Evolutionary conservation across 2,888 invertebrate species (phyloP).

Genomic region (Leucophenga montana): DNA sequence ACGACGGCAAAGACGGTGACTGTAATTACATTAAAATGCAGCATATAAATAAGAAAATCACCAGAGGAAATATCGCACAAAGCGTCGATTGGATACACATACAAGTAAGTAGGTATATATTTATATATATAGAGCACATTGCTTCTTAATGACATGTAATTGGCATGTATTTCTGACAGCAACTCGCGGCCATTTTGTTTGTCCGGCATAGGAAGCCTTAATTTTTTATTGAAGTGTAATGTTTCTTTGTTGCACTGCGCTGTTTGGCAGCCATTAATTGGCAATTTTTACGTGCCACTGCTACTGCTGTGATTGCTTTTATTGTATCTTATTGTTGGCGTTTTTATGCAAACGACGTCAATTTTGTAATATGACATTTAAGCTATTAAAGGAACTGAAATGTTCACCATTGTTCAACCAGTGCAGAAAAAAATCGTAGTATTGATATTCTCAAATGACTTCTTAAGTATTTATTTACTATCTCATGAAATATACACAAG

Average conservation of each 20-base stretch:
- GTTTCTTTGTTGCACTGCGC: background rate
- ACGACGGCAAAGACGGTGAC: too few relatives aligned
- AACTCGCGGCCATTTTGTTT: conserved; percentile 10
- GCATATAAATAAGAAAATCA: background rate
- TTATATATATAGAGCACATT: background rate
- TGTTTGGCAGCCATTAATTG: background rate
- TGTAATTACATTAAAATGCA: conserved; percentile 10
- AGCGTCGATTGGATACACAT: background rate
- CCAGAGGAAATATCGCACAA: background rate
- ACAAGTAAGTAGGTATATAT: too few relatives aligned
- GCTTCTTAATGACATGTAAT: conserved; percentile 18
- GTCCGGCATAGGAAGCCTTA: too few relatives aligned
- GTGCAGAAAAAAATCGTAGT: too few relatives aligned
- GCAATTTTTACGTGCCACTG: background rate
- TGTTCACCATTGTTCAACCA: too few relatives aligned
- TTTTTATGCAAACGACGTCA: too few relatives aligned
- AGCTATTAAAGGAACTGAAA: too few relatives aligned
- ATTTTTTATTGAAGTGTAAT: background rate
- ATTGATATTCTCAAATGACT: too few relatives aligned
- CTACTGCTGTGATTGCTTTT: background rate
- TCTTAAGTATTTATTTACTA: too few relatives aligned
- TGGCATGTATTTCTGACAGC: conserved; percentile 20
- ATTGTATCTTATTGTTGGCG: background rate
- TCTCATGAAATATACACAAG: too few relatives aligned
- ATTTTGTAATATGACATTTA: too few relatives aligned